Percentiles rank a stretch among this genome's conserved stretches.
These are phyloP conservation scores for Tenualosa ilisha DNA, from an alignment of 2,797 vertebrate species.

Conservation along the genomic window DNA sequence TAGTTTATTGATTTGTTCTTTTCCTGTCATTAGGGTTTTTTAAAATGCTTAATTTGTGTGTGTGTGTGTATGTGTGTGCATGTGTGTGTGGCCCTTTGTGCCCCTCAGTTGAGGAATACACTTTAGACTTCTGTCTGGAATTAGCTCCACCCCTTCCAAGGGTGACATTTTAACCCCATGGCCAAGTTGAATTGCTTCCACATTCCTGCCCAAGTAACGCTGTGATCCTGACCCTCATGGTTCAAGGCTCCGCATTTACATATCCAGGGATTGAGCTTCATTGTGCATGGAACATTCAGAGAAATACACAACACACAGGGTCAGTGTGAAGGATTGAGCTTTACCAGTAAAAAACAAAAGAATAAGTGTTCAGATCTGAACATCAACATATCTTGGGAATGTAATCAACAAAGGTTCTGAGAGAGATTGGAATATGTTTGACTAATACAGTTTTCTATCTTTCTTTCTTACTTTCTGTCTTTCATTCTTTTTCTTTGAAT, in stretches of 20 bases:
- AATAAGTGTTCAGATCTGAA: not conserved
- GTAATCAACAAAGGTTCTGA: not conserved
- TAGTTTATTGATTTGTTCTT: not conserved
- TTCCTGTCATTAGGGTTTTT: not conserved
- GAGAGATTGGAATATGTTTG: not conserved
- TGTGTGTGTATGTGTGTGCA: not conserved
- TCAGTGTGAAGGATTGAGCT: not conserved
- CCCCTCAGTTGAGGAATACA: not conserved
- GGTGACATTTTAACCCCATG: not conserved
- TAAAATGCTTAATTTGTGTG: not conserved
- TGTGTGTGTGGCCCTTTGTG: not conserved
- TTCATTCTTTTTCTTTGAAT: not conserved
- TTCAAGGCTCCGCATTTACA: not conserved
- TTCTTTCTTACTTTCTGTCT: not conserved
- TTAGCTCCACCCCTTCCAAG: not conserved
- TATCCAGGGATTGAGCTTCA: not conserved
- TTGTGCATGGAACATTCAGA: not conserved
- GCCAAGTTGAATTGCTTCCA: not conserved
- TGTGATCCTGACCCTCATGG: not conserved
- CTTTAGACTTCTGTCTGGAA: not conserved
- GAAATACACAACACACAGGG: not conserved
- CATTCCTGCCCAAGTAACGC: not conserved
- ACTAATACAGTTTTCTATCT: not conserved
- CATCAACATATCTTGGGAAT: not conserved
- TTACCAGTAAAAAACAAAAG: not conserved